phyloP scores from a whole-genome alignment of 2,888 invertebrate genomes.

The Nemotelus nigrinus region DNA sequence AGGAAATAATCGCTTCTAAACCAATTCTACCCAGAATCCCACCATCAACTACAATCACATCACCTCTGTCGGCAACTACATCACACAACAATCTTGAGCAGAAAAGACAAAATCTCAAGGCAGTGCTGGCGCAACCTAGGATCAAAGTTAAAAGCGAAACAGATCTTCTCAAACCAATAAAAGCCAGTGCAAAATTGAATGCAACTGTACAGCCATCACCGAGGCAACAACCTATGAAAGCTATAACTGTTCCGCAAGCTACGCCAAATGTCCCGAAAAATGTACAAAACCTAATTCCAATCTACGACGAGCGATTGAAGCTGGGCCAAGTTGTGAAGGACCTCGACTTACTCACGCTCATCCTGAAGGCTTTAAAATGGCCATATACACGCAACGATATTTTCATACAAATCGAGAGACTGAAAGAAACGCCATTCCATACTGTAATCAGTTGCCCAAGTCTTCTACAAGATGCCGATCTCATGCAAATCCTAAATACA shows the following conservation, averaged over 20 bases:
- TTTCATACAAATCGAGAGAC: slow-evolving; percentile 59
- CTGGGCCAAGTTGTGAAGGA: slow-evolving; percentile 63
- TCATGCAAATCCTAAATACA: slow-evolving; percentile 62
- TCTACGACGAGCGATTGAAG: slow-evolving; percentile 56
- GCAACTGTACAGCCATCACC: neutral
- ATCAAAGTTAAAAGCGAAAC: slow-evolving; percentile 14
- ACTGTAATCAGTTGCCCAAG: slow-evolving; percentile 62
- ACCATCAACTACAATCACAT: neutral
- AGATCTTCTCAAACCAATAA: neutral
- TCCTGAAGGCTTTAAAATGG: slow-evolving; percentile 64
- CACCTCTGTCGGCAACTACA: neutral
- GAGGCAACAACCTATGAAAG: neutral
- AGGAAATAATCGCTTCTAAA: neutral
- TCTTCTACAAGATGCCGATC: slow-evolving; percentile 62
- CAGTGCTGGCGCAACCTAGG: slow-evolving; percentile 56
- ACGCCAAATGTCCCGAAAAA: neutral
- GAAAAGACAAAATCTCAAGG: slow-evolving; percentile 59
- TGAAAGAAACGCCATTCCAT: slow-evolving; percentile 61
- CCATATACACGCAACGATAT: slow-evolving; percentile 58
- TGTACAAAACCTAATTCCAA: neutral
- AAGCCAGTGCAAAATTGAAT: neutral
- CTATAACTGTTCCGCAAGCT: neutral
- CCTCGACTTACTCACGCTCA: slow-evolving; percentile 62
- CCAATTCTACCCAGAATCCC: neutral
- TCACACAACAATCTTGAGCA: slow-evolving; percentile 51